Percentiles rank a stretch among this genome's conserved stretches.
Conservation (phyloP, 2,113 vertebrate species). For the Todiramphus chloris region DNA sequence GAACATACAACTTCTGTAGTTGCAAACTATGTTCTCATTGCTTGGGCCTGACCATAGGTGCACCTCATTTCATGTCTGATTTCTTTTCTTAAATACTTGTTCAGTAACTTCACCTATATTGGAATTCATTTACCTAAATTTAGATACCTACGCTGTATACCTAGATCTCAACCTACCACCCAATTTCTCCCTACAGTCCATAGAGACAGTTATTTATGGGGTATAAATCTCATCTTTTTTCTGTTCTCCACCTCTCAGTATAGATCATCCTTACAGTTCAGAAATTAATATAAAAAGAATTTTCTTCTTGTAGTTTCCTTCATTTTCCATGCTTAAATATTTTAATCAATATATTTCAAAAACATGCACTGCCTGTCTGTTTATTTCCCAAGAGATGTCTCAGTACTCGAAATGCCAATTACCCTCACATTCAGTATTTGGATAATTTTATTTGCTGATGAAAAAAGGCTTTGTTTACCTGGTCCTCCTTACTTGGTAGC, state of each 20-base stretch:
- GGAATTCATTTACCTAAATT: not conserved
- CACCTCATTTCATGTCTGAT: not conserved
- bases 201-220: not conserved
- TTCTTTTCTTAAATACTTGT: not conserved
- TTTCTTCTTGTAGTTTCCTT: not conserved
- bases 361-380: not conserved
- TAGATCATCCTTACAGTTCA: not conserved
- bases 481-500: not conserved
- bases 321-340: not conserved
- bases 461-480: not conserved
- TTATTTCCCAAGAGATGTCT: not conserved
- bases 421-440: not conserved
- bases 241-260: not conserved
- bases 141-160: not conserved
- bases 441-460: not conserved
- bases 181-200: not conserved
- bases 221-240: not conserved
- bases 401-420: not conserved
- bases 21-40: not conserved
- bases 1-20: not conserved
- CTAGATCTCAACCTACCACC: not conserved
- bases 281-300: not conserved
- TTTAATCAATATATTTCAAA: not conserved
- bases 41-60: not conserved
- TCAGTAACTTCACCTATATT: not conserved